phyloP scores from a whole-genome alignment of 2,113 vertebrate genomes.

The Ramphastos sulfuratus region DNA sequence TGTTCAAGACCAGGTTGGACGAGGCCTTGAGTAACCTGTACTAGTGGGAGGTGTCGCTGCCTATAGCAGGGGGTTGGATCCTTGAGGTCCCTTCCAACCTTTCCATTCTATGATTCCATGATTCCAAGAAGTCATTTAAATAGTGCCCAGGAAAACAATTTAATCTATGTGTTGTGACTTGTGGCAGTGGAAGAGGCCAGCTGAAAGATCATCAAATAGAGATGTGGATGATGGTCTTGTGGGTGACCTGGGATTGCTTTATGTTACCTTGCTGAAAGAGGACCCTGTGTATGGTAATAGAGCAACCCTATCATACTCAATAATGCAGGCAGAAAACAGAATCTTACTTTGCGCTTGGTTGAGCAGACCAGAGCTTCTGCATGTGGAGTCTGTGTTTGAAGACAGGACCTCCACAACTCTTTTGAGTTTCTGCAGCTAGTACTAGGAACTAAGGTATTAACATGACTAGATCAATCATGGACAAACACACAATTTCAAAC shows the following conservation, averaged over 20 bases:
- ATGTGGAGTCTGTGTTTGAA: background rate
- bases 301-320: background rate
- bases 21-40: no score
- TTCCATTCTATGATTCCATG: no score
- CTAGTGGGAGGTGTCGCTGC: no score
- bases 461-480: accelerated
- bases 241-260: background rate
- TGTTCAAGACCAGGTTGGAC: no score
- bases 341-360: background rate
- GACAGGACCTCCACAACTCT: background rate
- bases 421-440: background rate
- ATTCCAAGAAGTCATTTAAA: background rate
- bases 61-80: no score
- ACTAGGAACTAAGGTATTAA: background rate
- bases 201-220: background rate
- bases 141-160: background rate
- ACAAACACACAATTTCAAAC: background rate
- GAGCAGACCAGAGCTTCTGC: background rate
- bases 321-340: background rate
- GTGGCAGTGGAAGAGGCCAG: background rate
- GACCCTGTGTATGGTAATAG: background rate
- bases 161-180: background rate
- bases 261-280: background rate
- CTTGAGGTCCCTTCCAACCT: no score
- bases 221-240: background rate